These are phyloP conservation scores for Arge pagana DNA, from an alignment of 2,888 invertebrate species.

Conservation along the genomic window DNA sequence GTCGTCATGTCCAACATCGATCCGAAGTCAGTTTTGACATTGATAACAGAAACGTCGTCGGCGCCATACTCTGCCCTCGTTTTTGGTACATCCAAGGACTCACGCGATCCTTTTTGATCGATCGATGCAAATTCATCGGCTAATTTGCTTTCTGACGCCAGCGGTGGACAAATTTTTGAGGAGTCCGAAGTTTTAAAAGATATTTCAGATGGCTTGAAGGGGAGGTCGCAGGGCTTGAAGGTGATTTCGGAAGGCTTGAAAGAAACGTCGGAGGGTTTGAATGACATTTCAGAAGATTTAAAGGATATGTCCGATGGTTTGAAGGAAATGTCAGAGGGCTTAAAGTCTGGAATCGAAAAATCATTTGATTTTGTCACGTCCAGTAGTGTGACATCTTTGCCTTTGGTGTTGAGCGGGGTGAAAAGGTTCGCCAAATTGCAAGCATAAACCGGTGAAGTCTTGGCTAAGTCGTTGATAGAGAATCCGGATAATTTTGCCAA, in stretches of 20 bases:
- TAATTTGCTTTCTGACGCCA: too few species aligned
- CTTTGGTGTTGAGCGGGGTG: slow-evolving; percentile 26
- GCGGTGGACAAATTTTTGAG: too few species aligned
- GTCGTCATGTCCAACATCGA: slow-evolving; percentile 51
- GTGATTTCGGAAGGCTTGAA: slow-evolving; percentile 1
- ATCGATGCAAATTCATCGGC: slow-evolving; percentile 28
- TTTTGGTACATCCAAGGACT: slow-evolving; percentile 32
- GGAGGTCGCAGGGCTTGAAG: too few species aligned
- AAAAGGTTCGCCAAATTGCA: slow-evolving; percentile 54
- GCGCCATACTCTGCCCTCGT: slow-evolving; percentile 38
- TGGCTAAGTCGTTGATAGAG: slow-evolving; percentile 51
- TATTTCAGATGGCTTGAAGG: too few species aligned
- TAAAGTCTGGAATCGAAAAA: slow-evolving; percentile 16
- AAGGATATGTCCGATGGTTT: slow-evolving; percentile 6
- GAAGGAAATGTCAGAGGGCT: slow-evolving; percentile 4
- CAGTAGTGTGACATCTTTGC: slow-evolving; percentile 5
- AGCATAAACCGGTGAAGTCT: slow-evolving; percentile 50
- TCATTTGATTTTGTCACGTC: slow-evolving; percentile 13
- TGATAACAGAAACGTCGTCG: slow-evolving; percentile 49
- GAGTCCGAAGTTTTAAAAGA: too few species aligned
- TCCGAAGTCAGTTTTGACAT: slow-evolving; percentile 41
- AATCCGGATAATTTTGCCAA: slow-evolving; percentile 53
- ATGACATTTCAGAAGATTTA: neutral
- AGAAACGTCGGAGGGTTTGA: neutral
- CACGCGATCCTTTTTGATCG: slow-evolving; percentile 24